Evolutionary conservation across 2,888 invertebrate species (phyloP).

Genomic region (Noctua fimbriata): DNA sequence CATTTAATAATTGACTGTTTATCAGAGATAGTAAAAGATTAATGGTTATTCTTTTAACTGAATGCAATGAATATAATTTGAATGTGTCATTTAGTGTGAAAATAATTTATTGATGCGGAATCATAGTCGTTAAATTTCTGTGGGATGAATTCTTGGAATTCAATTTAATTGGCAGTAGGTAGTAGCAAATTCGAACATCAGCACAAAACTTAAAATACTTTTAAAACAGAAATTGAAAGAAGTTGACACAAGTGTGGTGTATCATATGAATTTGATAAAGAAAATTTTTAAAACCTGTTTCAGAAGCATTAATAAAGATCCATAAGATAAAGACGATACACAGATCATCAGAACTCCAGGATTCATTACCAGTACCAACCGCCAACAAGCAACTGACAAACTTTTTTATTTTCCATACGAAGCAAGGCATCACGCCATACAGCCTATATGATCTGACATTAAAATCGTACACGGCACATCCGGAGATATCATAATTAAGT

Average conservation of each 20-base stretch:
- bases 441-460: conserved; percentile 56
- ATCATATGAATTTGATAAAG: neutral
- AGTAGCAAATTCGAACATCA: neutral
- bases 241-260: neutral
- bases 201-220: neutral
- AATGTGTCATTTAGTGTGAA: conserved; percentile 53
- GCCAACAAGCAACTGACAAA: conserved; percentile 32
- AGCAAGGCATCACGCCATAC: conserved; percentile 42
- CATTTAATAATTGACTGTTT: conserved; percentile 58
- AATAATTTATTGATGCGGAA: conserved; percentile 42
- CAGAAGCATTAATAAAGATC: neutral
- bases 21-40: conserved; percentile 77
- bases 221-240: neutral
- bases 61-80: conserved; percentile 63
- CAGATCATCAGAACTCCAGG: conserved; percentile 20
- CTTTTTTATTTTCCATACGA: conserved; percentile 37
- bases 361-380: conserved; percentile 43
- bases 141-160: conserved; percentile 17
- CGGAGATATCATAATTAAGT: conserved; percentile 86
- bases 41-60: conserved; percentile 77
- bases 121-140: conserved; percentile 40
- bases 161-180: conserved; percentile 1
- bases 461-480: conserved; percentile 68
- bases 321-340: neutral
- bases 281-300: neutral